A percentile compares a stretch with the other conserved stretches of the same genome.
These are phyloP conservation scores for Callosobruchus maculatus DNA, from an alignment of 2,888 invertebrate species.

Conservation along the genomic window DNA sequence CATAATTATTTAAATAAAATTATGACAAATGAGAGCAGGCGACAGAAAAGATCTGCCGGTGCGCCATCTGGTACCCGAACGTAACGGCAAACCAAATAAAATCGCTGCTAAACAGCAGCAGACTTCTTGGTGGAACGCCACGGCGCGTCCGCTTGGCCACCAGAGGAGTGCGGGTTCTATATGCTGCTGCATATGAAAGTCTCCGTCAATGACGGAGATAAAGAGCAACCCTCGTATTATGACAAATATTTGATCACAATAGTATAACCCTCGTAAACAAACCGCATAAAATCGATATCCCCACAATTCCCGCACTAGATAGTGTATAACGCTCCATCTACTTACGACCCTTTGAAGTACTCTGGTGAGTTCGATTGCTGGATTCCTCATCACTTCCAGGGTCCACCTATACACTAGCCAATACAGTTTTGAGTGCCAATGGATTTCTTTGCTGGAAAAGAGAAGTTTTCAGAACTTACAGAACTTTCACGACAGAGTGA, in stretches of 20 bases:
- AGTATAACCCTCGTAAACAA: background rate
- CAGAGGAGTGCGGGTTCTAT: too few species aligned
- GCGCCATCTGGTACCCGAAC: too few species aligned
- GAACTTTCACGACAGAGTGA: background rate
- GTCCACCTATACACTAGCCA: constrained; percentile 75
- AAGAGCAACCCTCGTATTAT: too few species aligned
- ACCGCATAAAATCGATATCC: background rate
- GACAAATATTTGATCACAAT: background rate
- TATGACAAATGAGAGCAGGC: too few species aligned
- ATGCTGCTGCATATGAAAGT: too few species aligned
- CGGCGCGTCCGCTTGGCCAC: too few species aligned
- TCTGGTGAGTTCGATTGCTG: constrained; percentile 70
- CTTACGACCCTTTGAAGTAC: constrained; percentile 81
- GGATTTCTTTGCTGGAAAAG: constrained; percentile 56
- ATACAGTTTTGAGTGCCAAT: constrained; percentile 68
- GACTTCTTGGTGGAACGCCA: too few species aligned
- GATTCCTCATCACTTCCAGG: constrained; percentile 73
- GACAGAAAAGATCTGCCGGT: too few species aligned
- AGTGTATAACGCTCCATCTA: constrained; percentile 12
- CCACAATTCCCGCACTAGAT: background rate
- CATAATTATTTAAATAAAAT: too few species aligned
- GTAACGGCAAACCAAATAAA: too few species aligned
- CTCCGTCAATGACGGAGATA: too few species aligned
- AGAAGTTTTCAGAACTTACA: background rate
- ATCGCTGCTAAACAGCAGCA: too few species aligned